Evolutionary conservation across 37 sponge, comb jelly and placozoan species (phyloP), one percentile per base, ranked within the genome.

Genomic region (Agelas oroides): DNA sequence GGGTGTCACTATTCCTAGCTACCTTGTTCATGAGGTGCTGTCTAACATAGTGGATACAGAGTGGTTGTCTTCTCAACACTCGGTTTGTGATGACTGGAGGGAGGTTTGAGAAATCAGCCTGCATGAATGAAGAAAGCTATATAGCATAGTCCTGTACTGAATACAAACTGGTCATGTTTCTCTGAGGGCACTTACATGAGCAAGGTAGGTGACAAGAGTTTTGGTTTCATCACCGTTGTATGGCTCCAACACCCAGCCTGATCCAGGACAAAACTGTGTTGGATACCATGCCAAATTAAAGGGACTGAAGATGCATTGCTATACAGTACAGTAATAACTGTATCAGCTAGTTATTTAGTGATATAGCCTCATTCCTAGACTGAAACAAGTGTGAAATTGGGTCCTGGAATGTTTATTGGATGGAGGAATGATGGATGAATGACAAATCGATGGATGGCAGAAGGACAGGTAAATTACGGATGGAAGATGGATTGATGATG

Each of bases 21-120:
- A 12, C 8, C 46, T 46, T 46, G 46, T 3, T 46, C 46, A 46
- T 59, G 61, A 76, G 62, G 75, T 64, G 53, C 17, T 28, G 35
- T 27, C 53, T 21, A 24, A 84, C 38, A 33, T 84, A 84, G 59
- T 75, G 76, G 19, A 84, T 35, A 1, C 31, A 55, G 23, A 84
- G 76, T 24, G 85, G 85, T n/a, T 76, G 58, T 20, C 85, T 65
- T 20, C 77, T 63, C 21, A 84, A 46, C 25, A 84, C 85, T 57
- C 77, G 30, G 67, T 84, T 84, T 5, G n/a, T 67, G 55, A 84
- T 53, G 6, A 84, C 27, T 15, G 68, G 15, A 25, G 85, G 85
- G 36, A 84, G 58, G 14, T 68, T 66, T 1, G 30, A 25, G 18
- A 84, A n/a, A 63, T 84, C 76, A 18, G 52, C 54, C 85, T 84